phyloP scores from a whole-genome alignment of 2,888 invertebrate species.

The Brassicogethes aeneus region DNA sequence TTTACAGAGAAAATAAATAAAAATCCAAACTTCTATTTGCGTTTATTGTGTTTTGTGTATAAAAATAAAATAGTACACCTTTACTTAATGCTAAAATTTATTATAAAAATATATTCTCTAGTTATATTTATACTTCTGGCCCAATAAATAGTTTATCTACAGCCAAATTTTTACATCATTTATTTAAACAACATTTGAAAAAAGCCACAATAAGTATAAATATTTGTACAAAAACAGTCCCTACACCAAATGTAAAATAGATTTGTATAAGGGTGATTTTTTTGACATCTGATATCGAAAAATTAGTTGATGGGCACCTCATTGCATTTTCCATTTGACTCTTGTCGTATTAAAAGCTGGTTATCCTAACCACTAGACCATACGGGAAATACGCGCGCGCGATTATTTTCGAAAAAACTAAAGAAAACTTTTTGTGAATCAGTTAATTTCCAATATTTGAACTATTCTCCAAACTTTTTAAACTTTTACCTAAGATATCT shows the following conservation, averaged over 20 bases:
- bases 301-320: no score
- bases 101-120: constrained; percentile 5
- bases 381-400: no score
- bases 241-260: constrained; percentile 13
- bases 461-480: no score
- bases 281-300: no score
- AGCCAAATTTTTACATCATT: not conserved
- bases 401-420: no score
- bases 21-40: constrained; percentile 10
- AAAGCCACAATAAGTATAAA: constrained; percentile 11
- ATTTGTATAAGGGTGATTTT: no score
- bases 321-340: no score
- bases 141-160: not conserved
- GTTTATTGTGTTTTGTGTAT: constrained; percentile 15
- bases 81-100: constrained; percentile 21
- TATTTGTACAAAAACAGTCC: constrained; percentile 12
- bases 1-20: constrained; percentile 1
- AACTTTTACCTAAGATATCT: no score
- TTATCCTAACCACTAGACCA: no score
- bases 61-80: constrained; percentile 36
- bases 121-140: constrained; percentile 13
- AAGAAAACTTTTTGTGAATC: no score
- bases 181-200: not conserved
- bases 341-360: no score
- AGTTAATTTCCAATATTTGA: no score